Evolutionary conservation across 1,140 invertebrate genomes (phyloP).

Genomic region (Drosophila gunungcola): DNA sequence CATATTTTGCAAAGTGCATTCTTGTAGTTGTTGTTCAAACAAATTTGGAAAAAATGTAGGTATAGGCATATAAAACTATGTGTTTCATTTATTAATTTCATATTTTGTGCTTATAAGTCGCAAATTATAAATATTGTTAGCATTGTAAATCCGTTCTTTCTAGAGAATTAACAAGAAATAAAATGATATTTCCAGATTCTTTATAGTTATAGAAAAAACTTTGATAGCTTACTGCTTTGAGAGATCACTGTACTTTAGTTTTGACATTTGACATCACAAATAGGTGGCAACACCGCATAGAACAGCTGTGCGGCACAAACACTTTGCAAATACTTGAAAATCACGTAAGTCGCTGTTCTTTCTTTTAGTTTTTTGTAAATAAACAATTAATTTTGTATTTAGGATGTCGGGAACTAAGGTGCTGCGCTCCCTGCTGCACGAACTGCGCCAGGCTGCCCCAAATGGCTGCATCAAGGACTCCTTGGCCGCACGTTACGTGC

Average conservation of each 20-base stretch:
- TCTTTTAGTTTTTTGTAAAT: constrained; percentile 14
- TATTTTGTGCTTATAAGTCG: too few species aligned
- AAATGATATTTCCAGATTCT: too few species aligned
- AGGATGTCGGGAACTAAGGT: constrained; percentile 74
- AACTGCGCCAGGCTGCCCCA: constrained; percentile 65
- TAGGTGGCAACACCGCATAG: constrained; percentile 5
- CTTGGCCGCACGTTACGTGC: constrained; percentile 86
- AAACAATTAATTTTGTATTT: background rate
- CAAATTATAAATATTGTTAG: too few species aligned
- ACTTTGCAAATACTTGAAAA: constrained; percentile 1
- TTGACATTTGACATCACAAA: background rate
- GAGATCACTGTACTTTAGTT: background rate
- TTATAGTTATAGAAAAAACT: too few species aligned
- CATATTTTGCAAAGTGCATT: too few species aligned
- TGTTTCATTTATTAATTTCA: too few species aligned
- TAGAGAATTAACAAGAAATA: too few species aligned
- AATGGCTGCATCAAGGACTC: constrained; percentile 84
- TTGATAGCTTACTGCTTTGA: background rate
- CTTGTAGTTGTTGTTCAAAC: too few species aligned
- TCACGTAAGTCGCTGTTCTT: constrained; percentile 37
- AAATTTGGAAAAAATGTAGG: too few species aligned
- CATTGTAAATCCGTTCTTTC: too few species aligned
- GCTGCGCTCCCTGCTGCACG: constrained; percentile 70
- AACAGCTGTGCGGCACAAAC: constrained; percentile 17
- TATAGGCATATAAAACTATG: too few species aligned